These are phyloP conservation scores for Plagodis dolabraria DNA, from an alignment of 2,888 invertebrate genomes.

Conservation along the genomic window DNA sequence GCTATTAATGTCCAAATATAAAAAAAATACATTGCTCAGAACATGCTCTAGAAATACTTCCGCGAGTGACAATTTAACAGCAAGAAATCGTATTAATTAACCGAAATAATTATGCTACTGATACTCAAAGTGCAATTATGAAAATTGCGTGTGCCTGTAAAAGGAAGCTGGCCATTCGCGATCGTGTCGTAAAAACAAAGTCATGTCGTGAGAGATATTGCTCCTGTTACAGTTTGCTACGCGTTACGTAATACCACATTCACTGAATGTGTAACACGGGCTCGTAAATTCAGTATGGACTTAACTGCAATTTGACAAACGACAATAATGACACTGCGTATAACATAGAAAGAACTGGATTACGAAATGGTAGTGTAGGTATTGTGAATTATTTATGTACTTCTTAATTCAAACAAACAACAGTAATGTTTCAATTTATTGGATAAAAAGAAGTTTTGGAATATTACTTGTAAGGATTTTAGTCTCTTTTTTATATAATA, in stretches of 20 bases:
- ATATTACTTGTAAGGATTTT: too few species aligned
- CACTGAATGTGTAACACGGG: slow-evolving; percentile 23
- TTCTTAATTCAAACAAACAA: too few species aligned
- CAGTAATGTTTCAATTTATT: too few species aligned
- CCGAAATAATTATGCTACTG: slow-evolving; percentile 28
- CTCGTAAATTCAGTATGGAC: slow-evolving; percentile 13
- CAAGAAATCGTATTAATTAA: slow-evolving; percentile 30
- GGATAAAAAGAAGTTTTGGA: too few species aligned
- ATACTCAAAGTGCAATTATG: slow-evolving; percentile 28
- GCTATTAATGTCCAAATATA: slow-evolving; percentile 67
- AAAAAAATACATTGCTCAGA: slow-evolving; percentile 56
- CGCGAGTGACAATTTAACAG: slow-evolving; percentile 30
- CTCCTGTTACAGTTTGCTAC: slow-evolving; percentile 29
- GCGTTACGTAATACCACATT: slow-evolving; percentile 29
- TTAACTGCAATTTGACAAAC: too few species aligned
- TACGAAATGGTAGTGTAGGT: too few species aligned
- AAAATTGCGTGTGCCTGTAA: slow-evolving; percentile 23
- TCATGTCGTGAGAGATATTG: slow-evolving; percentile 26
- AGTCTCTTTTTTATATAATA: too few species aligned
- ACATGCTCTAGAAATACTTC: slow-evolving; percentile 42
- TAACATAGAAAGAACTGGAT: too few species aligned
- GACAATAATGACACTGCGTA: too few species aligned
- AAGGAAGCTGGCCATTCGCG: slow-evolving; percentile 17
- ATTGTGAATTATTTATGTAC: too few species aligned
- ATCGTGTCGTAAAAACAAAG: slow-evolving; percentile 24